These are phyloP conservation scores for Drosophila bunnanda DNA, from an alignment of 2,888 invertebrate genomes.

Conservation along the genomic window DNA sequence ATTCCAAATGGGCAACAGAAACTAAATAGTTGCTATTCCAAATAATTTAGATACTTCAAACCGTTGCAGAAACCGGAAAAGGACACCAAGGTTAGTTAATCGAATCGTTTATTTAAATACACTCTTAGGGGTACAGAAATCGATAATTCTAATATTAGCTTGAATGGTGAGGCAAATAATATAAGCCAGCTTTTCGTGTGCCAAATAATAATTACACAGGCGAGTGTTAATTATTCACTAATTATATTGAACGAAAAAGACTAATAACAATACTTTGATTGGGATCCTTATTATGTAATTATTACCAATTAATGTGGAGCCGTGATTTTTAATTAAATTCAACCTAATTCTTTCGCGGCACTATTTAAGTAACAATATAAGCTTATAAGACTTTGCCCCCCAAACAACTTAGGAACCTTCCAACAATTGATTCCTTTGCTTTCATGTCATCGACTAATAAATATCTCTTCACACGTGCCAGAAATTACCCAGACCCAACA, in stretches of 20 bases:
- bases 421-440: slow-evolving; percentile 25
- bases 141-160: background rate
- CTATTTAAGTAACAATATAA: background rate
- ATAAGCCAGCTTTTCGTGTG: background rate
- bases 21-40: background rate
- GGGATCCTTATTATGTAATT: background rate
- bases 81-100: too few species aligned
- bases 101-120: background rate
- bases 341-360: background rate
- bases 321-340: slow-evolving; percentile 18
- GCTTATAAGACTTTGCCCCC: background rate
- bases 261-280: slow-evolving; percentile 2
- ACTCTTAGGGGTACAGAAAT: background rate
- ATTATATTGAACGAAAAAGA: background rate
- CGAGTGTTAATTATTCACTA: background rate
- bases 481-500: slow-evolving; percentile 58
- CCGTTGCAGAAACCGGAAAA: background rate
- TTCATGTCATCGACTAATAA: slow-evolving; percentile 63
- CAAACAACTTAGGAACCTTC: background rate
- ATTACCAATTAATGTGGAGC: slow-evolving; percentile 6
- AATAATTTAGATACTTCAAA: background rate
- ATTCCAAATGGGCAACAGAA: background rate
- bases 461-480: slow-evolving; percentile 72
- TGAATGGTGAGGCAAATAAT: background rate
- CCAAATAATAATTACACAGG: background rate